phyloP scores from a whole-genome alignment of 2,888 invertebrate species.

The Hymenopus coronatus region DNA sequence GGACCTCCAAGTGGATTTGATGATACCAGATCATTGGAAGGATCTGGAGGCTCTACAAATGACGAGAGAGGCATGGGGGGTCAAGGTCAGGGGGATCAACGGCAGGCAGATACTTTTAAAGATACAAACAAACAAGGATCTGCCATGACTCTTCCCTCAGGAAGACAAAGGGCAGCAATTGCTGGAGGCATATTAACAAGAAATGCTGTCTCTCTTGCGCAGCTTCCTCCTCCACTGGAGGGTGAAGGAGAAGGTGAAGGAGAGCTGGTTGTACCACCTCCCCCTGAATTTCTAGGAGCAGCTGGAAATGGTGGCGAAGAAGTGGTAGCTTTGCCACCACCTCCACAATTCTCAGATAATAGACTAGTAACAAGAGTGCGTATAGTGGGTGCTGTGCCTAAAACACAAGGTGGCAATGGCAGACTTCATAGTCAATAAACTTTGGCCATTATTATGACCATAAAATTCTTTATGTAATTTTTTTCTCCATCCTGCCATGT shows the following conservation, averaged over 20 bases:
- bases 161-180: slow-evolving; percentile 38
- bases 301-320: slow-evolving; percentile 48
- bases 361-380: slow-evolving; percentile 61
- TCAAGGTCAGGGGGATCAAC: neutral
- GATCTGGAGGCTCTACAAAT: slow-evolving; percentile 23
- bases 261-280: slow-evolving; percentile 61
- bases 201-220: slow-evolving; percentile 72
- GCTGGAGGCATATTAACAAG: slow-evolving; percentile 54
- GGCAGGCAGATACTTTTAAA: neutral
- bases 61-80: neutral
- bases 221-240: slow-evolving; percentile 76
- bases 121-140: neutral
- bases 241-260: slow-evolving; percentile 61
- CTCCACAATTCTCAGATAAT: slow-evolving; percentile 86
- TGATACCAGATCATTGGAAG: slow-evolving; percentile 26
- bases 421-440: slow-evolving; percentile 31
- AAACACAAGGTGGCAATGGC: slow-evolving; percentile 43
- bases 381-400: slow-evolving; percentile 81
- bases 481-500: neutral
- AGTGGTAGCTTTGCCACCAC: slow-evolving; percentile 67
- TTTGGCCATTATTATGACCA: neutral
- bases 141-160: neutral
- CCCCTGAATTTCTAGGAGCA: slow-evolving; percentile 56
- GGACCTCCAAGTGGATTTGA: slow-evolving; percentile 47
- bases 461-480: neutral